These are phyloP conservation scores for Fragum sueziense DNA, from an alignment of 2,888 invertebrate genomes.

Conservation along the genomic window DNA sequence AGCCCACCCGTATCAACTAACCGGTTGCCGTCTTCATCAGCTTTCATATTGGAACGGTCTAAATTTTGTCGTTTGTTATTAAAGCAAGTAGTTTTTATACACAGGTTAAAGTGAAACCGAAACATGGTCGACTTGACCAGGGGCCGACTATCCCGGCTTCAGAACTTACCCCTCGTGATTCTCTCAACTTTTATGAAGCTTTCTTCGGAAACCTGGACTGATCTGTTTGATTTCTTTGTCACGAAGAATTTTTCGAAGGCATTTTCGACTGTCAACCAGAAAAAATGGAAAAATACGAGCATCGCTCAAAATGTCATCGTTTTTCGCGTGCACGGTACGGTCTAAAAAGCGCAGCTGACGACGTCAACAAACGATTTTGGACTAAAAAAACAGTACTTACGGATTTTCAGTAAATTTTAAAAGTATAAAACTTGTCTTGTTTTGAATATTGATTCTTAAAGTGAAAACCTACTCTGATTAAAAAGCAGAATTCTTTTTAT, in stretches of 20 bases:
- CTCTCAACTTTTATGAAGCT: slow-evolving; percentile 17
- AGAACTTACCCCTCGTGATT: slow-evolving; percentile 30
- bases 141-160: not conserved
- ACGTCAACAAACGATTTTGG: no score
- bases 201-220: slow-evolving; percentile 34
- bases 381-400: no score
- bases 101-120: not conserved
- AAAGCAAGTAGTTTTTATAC: no score
- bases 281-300: slow-evolving; percentile 44
- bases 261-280: slow-evolving; percentile 29
- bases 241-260: not conserved
- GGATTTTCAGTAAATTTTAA: no score
- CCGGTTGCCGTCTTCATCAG: no score
- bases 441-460: no score
- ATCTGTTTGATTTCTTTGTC: slow-evolving; percentile 15
- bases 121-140: not conserved
- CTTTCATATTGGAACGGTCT: no score
- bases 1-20: no score
- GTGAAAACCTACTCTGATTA: no score
- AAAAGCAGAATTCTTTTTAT: no score
- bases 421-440: no score
- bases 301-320: slow-evolving; percentile 18
- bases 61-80: no score
- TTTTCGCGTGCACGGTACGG: not conserved
- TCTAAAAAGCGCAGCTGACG: not conserved